phyloP scores from a whole-genome alignment of 2,113 vertebrate genomes.

The Dendrocopos noguchii region DNA sequence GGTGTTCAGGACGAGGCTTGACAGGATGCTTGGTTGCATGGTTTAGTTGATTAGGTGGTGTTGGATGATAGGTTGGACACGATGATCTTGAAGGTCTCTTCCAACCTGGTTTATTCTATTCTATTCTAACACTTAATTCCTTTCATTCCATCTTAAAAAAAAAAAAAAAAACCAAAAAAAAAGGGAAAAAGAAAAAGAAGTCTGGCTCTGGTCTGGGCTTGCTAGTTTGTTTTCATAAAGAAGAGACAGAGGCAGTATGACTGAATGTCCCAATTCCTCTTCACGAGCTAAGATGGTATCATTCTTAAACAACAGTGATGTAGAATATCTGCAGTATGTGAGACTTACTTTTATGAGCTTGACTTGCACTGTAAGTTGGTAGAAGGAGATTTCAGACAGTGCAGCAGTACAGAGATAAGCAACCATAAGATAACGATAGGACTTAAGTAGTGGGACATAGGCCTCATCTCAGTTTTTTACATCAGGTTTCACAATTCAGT shows the following conservation, averaged over 20 bases:
- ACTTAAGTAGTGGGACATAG: neutral
- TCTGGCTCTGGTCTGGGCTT: neutral
- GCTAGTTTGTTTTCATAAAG: conserved; percentile 10
- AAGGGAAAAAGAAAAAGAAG: too few relatives aligned
- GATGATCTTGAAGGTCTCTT: too few relatives aligned
- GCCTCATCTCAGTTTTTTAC: too few relatives aligned
- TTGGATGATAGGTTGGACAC: too few relatives aligned
- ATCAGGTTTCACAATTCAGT: neutral
- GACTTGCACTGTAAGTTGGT: neutral
- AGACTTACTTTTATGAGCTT: neutral
- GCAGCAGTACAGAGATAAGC: neutral
- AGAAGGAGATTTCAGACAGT: neutral
- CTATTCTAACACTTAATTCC: too few relatives aligned
- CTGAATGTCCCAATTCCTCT: neutral
- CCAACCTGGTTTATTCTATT: too few relatives aligned
- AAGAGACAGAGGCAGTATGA: neutral
- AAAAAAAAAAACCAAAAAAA: too few relatives aligned
- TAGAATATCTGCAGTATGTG: neutral
- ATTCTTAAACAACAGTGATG: neutral
- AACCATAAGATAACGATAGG: neutral
- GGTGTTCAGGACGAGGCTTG: too few relatives aligned
- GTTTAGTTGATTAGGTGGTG: too few relatives aligned
- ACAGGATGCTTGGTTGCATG: too few relatives aligned
- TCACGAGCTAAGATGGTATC: neutral
- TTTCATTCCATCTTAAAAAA: too few relatives aligned